Base-by-base conservation (phyloP, 2,888 invertebrate species). In the Mamestra brassicae region DNA sequence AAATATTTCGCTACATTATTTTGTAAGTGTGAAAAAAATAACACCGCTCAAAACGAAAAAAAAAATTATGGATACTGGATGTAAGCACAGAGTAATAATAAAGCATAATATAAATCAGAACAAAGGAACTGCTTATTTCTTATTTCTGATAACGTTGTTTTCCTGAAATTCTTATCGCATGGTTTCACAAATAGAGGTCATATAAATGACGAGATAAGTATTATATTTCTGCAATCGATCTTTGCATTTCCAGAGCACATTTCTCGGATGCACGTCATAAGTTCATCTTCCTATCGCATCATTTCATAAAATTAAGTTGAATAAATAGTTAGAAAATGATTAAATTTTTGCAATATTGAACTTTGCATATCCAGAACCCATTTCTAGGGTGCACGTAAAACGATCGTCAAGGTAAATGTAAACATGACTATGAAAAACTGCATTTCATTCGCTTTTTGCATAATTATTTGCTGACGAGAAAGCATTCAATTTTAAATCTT, bases 401-500 rank as follows among this genome's bases (percentile, higher is more conserved):
- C 45, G 4, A 47, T 58, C 26, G 58, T 45, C 66, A 60, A 75
- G 76, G 58, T 45, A 52, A 60, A 58, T 76, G 26, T 3, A 66
- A 76, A 66, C 45, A 67, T 45, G 42, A 36, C 1, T 65, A 47
- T 47, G 26, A 42, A 47, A 77, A 77, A 47, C 47, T 54, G 1
- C 38, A n/a, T 47, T 75, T 47, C 52, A 47, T 42, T 50, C 10
- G 17, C n/a, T 61, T 7, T 54, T 60, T 60, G 36, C 38, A 47
- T 61, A n/a, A n/a, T n/a, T n/a, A 50, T 61, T 77, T 61, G 17
- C 26, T n/a, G 45, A 34, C 4, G 26, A n/a, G 13, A 52, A 76
- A 52, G 15, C 52, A n/a, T n/a, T n/a, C n/a, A n/a, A n/a, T n/a
- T n/a, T n/a, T n/a, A n/a, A n/a, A n/a, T n/a, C n/a, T n/a, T n/a